Percentiles rank a stretch among this genome's conserved stretches.
Evolutionary conservation across 2,113 vertebrate species (phyloP).

Genomic region (Phyllopteryx taeniolatus): DNA sequence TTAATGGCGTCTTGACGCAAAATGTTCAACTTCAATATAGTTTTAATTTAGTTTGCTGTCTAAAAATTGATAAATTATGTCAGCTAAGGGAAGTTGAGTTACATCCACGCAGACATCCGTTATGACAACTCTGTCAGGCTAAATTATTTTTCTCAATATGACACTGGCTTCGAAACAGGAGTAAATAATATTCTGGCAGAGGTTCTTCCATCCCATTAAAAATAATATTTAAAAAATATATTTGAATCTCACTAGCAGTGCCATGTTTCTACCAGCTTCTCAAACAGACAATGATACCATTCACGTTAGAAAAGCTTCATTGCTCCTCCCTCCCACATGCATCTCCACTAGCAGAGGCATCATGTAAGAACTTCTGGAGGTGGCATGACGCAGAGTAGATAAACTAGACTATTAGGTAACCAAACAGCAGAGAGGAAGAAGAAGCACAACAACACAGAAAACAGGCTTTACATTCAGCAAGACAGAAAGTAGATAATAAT

Average conservation of each 20-base stretch:
- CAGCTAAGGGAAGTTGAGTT: neutral
- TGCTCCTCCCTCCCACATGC: constrained; percentile 34
- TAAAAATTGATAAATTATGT: neutral
- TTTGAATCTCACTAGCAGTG: neutral
- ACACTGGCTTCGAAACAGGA: neutral
- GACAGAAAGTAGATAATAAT: constrained; percentile 7
- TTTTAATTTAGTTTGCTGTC: neutral
- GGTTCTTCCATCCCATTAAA: neutral
- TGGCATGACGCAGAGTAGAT: constrained; percentile 52
- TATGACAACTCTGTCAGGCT: neutral
- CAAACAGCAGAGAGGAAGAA: constrained; percentile 27
- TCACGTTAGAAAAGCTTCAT: constrained; percentile 23
- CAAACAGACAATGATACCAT: constrained; percentile 4
- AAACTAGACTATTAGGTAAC: constrained; percentile 54
- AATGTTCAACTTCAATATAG: neutral
- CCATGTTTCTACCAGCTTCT: neutral
- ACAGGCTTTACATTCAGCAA: constrained; percentile 15
- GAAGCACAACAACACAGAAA: constrained; percentile 5
- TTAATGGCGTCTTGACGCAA: neutral
- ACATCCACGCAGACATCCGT: neutral
- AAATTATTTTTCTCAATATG: neutral
- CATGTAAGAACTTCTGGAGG: constrained; percentile 60
- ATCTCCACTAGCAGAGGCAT: constrained; percentile 47
- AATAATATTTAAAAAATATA: neutral
- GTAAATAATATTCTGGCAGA: neutral